Base-by-base conservation (phyloP, 2,888 invertebrate species). In the Biston betularia region DNA sequence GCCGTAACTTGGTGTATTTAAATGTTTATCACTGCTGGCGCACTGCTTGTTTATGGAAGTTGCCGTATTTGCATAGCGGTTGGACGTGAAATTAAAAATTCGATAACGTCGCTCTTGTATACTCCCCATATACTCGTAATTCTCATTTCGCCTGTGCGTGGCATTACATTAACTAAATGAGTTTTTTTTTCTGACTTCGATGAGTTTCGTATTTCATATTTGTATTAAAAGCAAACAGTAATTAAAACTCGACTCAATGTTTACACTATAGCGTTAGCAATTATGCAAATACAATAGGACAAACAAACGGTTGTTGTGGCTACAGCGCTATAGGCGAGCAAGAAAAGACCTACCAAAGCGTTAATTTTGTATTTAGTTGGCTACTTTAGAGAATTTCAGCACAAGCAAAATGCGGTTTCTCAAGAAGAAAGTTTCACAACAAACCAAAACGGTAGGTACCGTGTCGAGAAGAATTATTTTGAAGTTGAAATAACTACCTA, bases 401-500 rank as follows among this genome's bases (percentile, higher is more conserved):
- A 60, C 38, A 55, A 65, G 52, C 57, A 69, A 72, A 77, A 75
- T 76, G 70, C 63, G 59, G 72, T 71, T 73, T 75, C 77, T 76
- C 74, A 71, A 72, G 58, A 74, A 73, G 68, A 77, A 81, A 81
- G 75, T 80, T 79, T 65, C 61, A 69, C 59, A 78, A 77, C 75
- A 77, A 79, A 79, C 78, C 76, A 79, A 81, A 82, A 81, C 76
- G 79, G 79, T 79, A 61, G 58, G 62, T 70, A 56, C 67, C 38
- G 60, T 54, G 46, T 62, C 58, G 70, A 70, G 78, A 84, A 82
- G 81, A 84, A 84, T 82, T 84, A 84, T 84, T 84, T 84, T 79
- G 72, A 86, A 87, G 82, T 86, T 83, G 79, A 78, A 85, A 84
- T 84, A 88, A 86, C 85, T 84, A 81, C 79, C 65, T 66, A 68